phyloP scores from a whole-genome alignment of 2,888 invertebrate species.

The Hymenopus coronatus region DNA sequence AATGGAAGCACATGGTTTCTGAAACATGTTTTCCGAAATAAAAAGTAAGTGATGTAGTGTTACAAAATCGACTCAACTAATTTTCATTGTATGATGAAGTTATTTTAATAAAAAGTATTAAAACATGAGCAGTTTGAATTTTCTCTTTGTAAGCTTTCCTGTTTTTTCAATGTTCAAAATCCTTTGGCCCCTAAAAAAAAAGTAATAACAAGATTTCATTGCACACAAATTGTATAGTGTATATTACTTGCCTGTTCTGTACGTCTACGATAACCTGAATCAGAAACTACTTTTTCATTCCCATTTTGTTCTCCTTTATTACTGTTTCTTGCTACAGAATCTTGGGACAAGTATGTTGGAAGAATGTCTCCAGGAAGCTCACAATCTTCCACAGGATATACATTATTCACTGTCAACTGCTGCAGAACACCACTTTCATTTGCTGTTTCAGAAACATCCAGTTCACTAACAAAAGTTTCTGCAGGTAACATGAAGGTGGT shows the following conservation, averaged over 20 bases:
- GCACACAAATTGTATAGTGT: background rate
- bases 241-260: slow-evolving; percentile 3
- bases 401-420: slow-evolving; percentile 6
- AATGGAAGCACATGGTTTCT: no score
- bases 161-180: no score
- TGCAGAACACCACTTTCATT: background rate
- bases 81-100: no score
- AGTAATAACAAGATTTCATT: no score
- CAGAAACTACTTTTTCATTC: background rate
- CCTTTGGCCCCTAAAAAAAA: no score
- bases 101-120: no score
- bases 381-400: background rate
- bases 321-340: background rate
- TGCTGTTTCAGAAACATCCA: background rate
- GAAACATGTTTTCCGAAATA: no score
- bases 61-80: no score
- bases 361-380: background rate
- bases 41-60: no score
- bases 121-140: no score
- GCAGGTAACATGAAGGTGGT: background rate
- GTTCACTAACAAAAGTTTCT: background rate
- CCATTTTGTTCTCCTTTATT: background rate
- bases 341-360: background rate
- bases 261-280: slow-evolving; percentile 2
- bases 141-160: no score